phyloP scores from a whole-genome alignment of 2,888 invertebrate species.

The Lasioglossum pauxillum region DNA sequence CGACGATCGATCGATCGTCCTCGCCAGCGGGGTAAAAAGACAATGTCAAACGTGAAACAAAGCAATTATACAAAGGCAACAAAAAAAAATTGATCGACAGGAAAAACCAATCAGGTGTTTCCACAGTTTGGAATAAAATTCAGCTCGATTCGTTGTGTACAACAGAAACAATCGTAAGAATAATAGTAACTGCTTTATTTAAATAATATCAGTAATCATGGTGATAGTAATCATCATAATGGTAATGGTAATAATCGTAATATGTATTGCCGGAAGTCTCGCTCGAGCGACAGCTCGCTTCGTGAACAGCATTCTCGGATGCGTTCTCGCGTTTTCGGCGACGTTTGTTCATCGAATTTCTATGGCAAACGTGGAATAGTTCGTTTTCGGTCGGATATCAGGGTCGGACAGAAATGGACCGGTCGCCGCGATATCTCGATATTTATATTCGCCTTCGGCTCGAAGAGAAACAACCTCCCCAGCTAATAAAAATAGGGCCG shows the following conservation, averaged over 20 bases:
- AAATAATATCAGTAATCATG: constrained; percentile 70
- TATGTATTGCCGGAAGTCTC: constrained; percentile 72
- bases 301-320: constrained; percentile 57
- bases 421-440: constrained; percentile 19
- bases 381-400: constrained; percentile 4
- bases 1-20: constrained; percentile 6
- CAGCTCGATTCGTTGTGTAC: constrained; percentile 6
- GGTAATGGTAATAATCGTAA: constrained; percentile 71
- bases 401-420: constrained; percentile 55
- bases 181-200: constrained; percentile 73
- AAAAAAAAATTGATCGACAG: neutral
- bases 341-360: constrained; percentile 41
- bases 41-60: neutral
- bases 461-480: constrained; percentile 4
- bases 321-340: constrained; percentile 39
- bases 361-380: constrained; percentile 13
- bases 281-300: constrained; percentile 65
- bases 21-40: neutral
- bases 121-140: neutral
- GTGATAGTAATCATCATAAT: constrained; percentile 60
- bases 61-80: neutral
- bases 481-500: constrained; percentile 36
- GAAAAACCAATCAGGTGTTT: neutral
- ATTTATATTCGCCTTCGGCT: neutral
- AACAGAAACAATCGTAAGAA: constrained; percentile 65